A percentile compares a stretch with the other conserved stretches of the same genome.
phyloP scores from a whole-genome alignment of 2,797 vertebrate genomes.

The Sebastes taczanowskii region DNA sequence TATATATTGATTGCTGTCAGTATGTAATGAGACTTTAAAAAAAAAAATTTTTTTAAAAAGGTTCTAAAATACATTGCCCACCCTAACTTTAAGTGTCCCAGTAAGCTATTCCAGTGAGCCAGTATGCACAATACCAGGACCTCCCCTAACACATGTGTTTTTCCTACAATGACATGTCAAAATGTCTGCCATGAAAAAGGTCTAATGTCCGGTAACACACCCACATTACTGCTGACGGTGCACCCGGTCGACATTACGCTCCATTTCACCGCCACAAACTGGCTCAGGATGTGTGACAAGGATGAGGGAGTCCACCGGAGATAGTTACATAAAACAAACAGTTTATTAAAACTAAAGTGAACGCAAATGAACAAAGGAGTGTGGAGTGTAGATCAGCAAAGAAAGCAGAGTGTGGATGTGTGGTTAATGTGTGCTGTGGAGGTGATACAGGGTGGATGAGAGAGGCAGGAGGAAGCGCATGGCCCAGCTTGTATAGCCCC shows the following conservation, averaged over 20 bases:
- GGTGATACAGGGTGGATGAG: background rate
- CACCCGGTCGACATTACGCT: too few species aligned
- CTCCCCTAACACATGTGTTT: too few species aligned
- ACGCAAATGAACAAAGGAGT: background rate
- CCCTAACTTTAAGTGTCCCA: too few species aligned
- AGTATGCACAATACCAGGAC: too few species aligned
- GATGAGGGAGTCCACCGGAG: background rate
- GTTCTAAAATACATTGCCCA: too few species aligned
- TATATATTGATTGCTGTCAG: too few species aligned
- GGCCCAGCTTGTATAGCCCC: background rate
- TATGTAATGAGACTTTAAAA: too few species aligned
- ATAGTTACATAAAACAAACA: background rate
- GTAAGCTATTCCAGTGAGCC: too few species aligned
- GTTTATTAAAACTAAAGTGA: background rate
- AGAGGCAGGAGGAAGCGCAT: background rate
- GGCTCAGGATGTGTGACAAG: background rate
- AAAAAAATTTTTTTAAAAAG: too few species aligned
- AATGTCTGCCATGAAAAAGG: too few species aligned
- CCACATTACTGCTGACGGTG: background rate
- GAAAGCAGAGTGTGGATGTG: background rate
- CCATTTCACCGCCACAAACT: background rate
- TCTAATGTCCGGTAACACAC: too few species aligned
- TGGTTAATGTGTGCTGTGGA: background rate
- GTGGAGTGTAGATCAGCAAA: background rate
- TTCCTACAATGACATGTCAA: too few species aligned